A percentile compares a stretch with the other conserved stretches of the same genome.
Evolutionary conservation across 1,140 invertebrate species (phyloP).

Genomic region (Lordiphosa mommai): DNA sequence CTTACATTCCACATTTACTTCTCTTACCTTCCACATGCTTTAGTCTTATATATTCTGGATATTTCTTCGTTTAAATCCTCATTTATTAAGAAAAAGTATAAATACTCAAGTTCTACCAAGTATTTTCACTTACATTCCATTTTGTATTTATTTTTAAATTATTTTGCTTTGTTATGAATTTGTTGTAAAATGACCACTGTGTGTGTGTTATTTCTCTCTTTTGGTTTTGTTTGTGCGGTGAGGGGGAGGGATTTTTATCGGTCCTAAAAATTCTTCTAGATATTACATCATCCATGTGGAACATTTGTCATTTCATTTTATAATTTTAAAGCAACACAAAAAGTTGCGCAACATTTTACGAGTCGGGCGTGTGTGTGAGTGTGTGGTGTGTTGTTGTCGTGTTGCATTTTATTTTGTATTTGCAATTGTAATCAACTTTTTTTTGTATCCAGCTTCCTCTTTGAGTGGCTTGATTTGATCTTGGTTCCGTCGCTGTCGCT

Average conservation of each 20-base stretch:
- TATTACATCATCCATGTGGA: constrained; percentile 39
- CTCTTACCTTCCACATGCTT: too few relatives aligned
- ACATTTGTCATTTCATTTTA: constrained; percentile 1
- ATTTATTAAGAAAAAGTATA: too few relatives aligned
- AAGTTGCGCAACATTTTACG: constrained; percentile 62
- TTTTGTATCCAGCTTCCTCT: constrained; percentile 41
- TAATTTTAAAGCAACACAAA: constrained; percentile 4
- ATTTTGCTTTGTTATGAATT: too few relatives aligned
- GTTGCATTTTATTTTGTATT: constrained; percentile 61
- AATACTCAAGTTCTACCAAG: too few relatives aligned
- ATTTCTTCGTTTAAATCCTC: too few relatives aligned
- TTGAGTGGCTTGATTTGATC: constrained; percentile 45
- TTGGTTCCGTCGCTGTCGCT: constrained; percentile 32
- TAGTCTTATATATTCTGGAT: too few relatives aligned
- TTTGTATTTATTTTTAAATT: too few relatives aligned
- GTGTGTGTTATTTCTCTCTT: neutral
- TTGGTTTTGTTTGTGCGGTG: constrained; percentile 3
- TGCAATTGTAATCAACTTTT: constrained; percentile 66
- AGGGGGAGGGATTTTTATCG: constrained; percentile 23
- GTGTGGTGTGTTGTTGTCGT: too few relatives aligned
- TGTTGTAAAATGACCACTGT: too few relatives aligned
- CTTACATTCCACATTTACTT: too few relatives aligned
- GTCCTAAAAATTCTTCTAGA: constrained; percentile 33
- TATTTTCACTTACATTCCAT: too few relatives aligned
- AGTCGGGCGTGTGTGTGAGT: neutral